Evolutionary conservation across 2,797 vertebrate genomes (phyloP), one percentile per base, ranked within the genome.

Genomic region (Denticeps clupeoides): DNA sequence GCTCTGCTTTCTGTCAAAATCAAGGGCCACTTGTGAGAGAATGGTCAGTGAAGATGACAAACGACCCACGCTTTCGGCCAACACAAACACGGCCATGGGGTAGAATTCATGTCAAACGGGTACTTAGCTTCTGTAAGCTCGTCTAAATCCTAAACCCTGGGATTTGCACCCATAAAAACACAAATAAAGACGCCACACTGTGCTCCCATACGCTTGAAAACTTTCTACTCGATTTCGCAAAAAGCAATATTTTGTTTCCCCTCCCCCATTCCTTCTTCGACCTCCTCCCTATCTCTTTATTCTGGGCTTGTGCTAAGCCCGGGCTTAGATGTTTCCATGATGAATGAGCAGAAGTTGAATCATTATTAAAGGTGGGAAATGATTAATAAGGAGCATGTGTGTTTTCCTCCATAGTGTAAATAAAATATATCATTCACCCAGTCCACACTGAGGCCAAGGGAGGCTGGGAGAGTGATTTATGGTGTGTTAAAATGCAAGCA

Each of bases 381-480:
- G 82, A 90, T 91, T 89, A 88, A 89, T 88, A 91, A 83, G 70
- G 67, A 81, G 77, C 74, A 75, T 78, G 75, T 79, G 84, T 83
- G 77, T 79, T 87, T 84, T 89, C 80, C 82, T 82, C 79, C 77
- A 66, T 72, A 86, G 79, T 82, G 81, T 88, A 88, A 91, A 89
- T 91, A 89, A 91, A 90, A 90, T 87, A 87, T 82, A 89, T 86
- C 80, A 90, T 86, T 89, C 85, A 81, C 73, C 64, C 84, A 86
- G 87, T 82, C 65, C 79, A 43, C 73, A 11, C 8, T 38, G 35
- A 38, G 67, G 71, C 71, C 55, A 63, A 67, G 78, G 56, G 54
- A 63, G 70, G 54, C 68, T 72, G 64, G 60, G 73, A 81, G 78
- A 82, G 82, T 90, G 85, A 89, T 82, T 76, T 84, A 86, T 81